phyloP scores from a whole-genome alignment of 2,888 invertebrate species.

The Trichopria drosophilae region DNA sequence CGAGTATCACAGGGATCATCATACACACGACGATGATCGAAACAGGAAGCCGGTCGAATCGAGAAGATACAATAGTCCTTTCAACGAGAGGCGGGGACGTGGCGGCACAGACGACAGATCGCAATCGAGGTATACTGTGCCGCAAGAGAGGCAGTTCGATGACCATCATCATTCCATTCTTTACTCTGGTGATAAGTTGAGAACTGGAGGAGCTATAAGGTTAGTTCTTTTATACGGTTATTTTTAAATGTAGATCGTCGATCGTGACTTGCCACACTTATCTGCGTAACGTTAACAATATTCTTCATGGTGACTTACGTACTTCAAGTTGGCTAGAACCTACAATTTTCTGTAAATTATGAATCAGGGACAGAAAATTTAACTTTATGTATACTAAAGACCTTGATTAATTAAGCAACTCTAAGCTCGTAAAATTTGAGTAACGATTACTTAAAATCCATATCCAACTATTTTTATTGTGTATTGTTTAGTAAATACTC shows the following conservation, averaged over 20 bases:
- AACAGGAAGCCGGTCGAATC: slow-evolving; percentile 36
- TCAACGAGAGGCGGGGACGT: slow-evolving; percentile 55
- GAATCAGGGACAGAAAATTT: too few species aligned
- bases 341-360: too few species aligned
- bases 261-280: too few species aligned
- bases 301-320: too few species aligned
- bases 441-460: too few species aligned
- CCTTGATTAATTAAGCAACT: too few species aligned
- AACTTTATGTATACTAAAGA: too few species aligned
- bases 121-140: slow-evolving; percentile 48
- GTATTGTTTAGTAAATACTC: too few species aligned
- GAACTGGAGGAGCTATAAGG: slow-evolving; percentile 38
- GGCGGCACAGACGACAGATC: slow-evolving; percentile 54
- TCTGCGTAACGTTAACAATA: too few species aligned
- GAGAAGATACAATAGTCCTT: slow-evolving; percentile 58
- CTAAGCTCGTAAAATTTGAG: too few species aligned
- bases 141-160: slow-evolving; percentile 32
- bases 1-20: slow-evolving; percentile 50
- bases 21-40: slow-evolving; percentile 49
- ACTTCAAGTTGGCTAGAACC: too few species aligned
- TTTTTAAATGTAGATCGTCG: neutral
- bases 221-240: slow-evolving; percentile 14
- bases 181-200: slow-evolving; percentile 47
- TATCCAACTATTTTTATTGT: too few species aligned
- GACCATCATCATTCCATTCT: slow-evolving; percentile 39